Evolutionary conservation across 2,888 invertebrate genomes (phyloP).

Genomic region (Chrysomela aeneicollis): DNA sequence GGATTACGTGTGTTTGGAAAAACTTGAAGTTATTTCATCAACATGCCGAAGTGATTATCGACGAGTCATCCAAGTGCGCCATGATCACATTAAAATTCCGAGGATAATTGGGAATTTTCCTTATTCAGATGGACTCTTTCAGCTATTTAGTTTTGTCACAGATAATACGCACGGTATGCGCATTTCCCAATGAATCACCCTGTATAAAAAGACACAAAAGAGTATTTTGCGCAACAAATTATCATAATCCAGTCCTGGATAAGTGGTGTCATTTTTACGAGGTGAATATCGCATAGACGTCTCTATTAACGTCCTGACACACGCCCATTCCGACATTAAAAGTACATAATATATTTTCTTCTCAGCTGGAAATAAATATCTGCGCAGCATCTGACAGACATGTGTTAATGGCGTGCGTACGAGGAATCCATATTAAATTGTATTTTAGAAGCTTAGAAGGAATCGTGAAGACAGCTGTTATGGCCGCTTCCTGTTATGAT

Average conservation of each 20-base stretch:
- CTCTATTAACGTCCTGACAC: conserved; percentile 31
- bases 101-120: no score
- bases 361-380: background rate
- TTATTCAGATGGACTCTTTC: no score
- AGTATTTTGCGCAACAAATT: no score
- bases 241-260: background rate
- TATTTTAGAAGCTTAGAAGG: conserved; percentile 48
- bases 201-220: no score
- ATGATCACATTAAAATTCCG: no score
- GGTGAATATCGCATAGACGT: conserved; percentile 15
- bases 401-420: conserved; percentile 36
- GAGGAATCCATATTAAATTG: conserved; percentile 46
- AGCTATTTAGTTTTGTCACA: no score
- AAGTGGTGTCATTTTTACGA: conserved; percentile 31
- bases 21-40: background rate
- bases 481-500: conserved; percentile 50
- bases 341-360: conserved; percentile 5
- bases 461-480: conserved; percentile 48
- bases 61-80: no score
- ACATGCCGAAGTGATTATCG: background rate
- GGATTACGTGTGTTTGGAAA: background rate
- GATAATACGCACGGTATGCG: no score
- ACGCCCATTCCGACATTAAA: conserved; percentile 21
- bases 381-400: conserved; percentile 33
- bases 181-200: no score